Conservation (phyloP, 2,797 vertebrate species). For the Cirrhinus molitorella region DNA sequence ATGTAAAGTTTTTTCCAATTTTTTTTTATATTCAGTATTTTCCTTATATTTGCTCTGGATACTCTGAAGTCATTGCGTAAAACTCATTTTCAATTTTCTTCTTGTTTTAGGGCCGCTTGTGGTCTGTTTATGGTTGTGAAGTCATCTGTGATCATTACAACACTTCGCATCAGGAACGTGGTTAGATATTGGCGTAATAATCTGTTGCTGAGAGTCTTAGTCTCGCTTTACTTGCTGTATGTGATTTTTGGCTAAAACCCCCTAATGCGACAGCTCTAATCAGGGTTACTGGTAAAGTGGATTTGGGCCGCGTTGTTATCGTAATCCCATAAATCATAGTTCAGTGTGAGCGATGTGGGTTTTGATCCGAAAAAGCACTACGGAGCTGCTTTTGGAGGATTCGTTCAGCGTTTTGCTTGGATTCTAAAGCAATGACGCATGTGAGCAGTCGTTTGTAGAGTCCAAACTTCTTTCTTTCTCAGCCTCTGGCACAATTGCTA, state of each 20-base stretch:
- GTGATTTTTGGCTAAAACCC: constrained; percentile 25
- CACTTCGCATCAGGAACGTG: neutral
- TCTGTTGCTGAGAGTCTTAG: constrained; percentile 3
- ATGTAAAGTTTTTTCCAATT: neutral
- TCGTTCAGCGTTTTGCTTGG: neutral
- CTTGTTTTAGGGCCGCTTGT: neutral
- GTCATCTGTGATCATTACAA: constrained; percentile 19
- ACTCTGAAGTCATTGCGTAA: neutral
- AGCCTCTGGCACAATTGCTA: neutral
- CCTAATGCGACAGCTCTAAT: constrained; percentile 28
- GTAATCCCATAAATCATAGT: constrained; percentile 42
- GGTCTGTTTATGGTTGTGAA: neutral
- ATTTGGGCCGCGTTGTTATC: constrained; percentile 25
- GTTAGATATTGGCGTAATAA: constrained; percentile 1
- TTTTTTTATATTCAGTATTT: neutral
- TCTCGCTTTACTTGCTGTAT: constrained; percentile 14
- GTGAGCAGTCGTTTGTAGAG: neutral
- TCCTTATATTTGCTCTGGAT: neutral
- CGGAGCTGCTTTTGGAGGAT: neutral
- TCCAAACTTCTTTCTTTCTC: neutral
- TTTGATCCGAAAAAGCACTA: constrained; percentile 9
- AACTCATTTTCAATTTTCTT: neutral
- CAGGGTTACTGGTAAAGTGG: constrained; percentile 43
- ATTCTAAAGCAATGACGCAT: constrained; percentile 12
- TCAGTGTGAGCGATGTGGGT: neutral